Base-by-base conservation (phyloP, 2,888 invertebrate genomes). In the Limulus polyphemus region DNA sequence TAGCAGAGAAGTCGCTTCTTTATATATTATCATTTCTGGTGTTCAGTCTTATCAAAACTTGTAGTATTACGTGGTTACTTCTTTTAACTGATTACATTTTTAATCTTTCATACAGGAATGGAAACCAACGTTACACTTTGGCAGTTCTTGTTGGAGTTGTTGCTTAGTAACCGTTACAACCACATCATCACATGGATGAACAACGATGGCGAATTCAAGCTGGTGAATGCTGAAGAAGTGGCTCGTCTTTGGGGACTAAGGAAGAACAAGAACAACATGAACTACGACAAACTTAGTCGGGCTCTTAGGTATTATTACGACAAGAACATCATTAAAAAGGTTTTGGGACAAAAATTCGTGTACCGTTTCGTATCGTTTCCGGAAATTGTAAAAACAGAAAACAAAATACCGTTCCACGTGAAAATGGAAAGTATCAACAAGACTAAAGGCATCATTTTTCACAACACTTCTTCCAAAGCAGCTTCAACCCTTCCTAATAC, bases 261-360 rank as follows among this genome's bases (percentile, higher is more conserved):
- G 14, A 83, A 83, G 71, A 82, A 82, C 71, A 81, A 81, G 70
- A 80, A 79, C 57, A 80, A 82, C 71, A 83, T 83, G 83, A 83
- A 83, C 74, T 83, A 83, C 70, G 83, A 83, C 74, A 83, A 83
- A 71, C 75, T 83, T 57, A 80, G 80, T 63, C 75, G 83, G 14
- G 83, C 83, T 2, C 75, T 83, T 11, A 73, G 71, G n/a, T 83
- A 83, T 71, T 83, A 83, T 71, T 81, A 81, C 71, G 81, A 81
- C 71, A 81, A 81, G 71, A 81, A 81, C 69, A 81, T 81, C 69
- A 81, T 81, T 70, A 78, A 79, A 71, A 81, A 81, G 70, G 81
- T 81, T 11, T 74, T 80, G 70, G 81, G 81, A 49, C 81, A 81
- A 71, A 81, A 81, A 69, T 81, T 81, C 70, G 81, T 81, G 54